A percentile compares a stretch with the other conserved stretches of the same genome.
These are phyloP conservation scores for Urocynchramus pylzowi DNA, from an alignment of 2,113 vertebrate species.

Conservation along the genomic window DNA sequence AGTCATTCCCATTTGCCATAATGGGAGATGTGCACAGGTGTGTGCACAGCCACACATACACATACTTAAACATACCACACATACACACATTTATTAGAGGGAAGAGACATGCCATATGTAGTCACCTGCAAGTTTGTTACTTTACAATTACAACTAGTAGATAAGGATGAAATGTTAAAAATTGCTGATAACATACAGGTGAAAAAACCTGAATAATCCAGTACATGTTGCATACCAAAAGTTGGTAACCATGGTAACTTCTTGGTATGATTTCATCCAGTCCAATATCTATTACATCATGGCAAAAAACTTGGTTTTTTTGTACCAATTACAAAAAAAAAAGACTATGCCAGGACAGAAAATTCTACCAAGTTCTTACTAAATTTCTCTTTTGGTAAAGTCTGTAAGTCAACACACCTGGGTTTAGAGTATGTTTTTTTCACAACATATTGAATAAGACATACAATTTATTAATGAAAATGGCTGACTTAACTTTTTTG, in stretches of 20 bases:
- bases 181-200: neutral
- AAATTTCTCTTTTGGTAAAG: neutral
- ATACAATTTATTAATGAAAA: neutral
- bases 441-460: neutral
- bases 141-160: neutral
- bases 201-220: slow-evolving; percentile 2
- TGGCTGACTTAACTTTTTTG: slow-evolving; percentile 4
- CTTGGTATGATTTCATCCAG: neutral
- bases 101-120: neutral
- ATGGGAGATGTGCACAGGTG: neutral
- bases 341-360: neutral
- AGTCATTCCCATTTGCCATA: slow-evolving; percentile 15
- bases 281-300: neutral
- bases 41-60: slow-evolving; percentile 19
- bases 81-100: neutral
- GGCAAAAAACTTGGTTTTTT: neutral
- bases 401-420: neutral
- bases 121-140: neutral
- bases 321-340: neutral
- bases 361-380: neutral
- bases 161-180: slow-evolving; percentile 1
- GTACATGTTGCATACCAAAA: neutral
- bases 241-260: neutral
- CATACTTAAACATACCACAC: neutral
- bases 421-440: neutral